phyloP scores from a whole-genome alignment of 1,140 invertebrate species.

The Nautilus pompilius region DNA sequence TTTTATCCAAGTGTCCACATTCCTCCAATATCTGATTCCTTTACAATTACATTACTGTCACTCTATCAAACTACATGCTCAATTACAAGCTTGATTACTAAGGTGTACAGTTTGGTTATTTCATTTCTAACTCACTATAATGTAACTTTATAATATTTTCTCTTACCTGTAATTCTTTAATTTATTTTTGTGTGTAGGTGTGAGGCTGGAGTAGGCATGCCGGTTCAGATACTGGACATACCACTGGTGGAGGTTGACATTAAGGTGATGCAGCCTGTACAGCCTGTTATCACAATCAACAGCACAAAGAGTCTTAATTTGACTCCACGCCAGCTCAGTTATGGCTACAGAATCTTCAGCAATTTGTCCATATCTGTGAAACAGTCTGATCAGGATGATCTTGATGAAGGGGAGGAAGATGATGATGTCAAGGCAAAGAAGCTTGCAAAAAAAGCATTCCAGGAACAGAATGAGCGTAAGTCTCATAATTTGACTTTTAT shows the following conservation, averaged over 20 bases:
- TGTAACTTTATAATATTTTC: too few species aligned
- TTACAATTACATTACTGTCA: background rate
- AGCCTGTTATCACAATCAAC: constrained; percentile 78
- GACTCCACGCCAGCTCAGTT: constrained; percentile 81
- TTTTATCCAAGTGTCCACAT: background rate
- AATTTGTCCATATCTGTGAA: constrained; percentile 66
- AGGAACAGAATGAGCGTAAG: constrained; percentile 23
- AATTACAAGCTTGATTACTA: too few species aligned
- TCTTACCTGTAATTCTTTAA: too few species aligned
- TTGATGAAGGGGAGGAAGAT: constrained; percentile 28
- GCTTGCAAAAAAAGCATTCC: constrained; percentile 20
- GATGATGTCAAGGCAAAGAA: constrained; percentile 19
- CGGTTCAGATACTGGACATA: too few species aligned
- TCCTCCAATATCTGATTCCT: background rate
- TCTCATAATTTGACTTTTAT: too few species aligned
- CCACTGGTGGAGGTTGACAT: constrained; percentile 78
- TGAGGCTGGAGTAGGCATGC: constrained; percentile 54
- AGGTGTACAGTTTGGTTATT: too few species aligned
- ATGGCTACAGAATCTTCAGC: constrained; percentile 79
- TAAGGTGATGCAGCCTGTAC: constrained; percentile 80
- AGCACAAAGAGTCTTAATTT: constrained; percentile 73
- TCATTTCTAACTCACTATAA: too few species aligned
- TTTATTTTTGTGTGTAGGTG: constrained; percentile 27
- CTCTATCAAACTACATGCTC: too few species aligned
- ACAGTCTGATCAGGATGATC: constrained; percentile 27